Conservation (phyloP, 2,888 invertebrate species). For the Pterobdella sp. region DNA sequence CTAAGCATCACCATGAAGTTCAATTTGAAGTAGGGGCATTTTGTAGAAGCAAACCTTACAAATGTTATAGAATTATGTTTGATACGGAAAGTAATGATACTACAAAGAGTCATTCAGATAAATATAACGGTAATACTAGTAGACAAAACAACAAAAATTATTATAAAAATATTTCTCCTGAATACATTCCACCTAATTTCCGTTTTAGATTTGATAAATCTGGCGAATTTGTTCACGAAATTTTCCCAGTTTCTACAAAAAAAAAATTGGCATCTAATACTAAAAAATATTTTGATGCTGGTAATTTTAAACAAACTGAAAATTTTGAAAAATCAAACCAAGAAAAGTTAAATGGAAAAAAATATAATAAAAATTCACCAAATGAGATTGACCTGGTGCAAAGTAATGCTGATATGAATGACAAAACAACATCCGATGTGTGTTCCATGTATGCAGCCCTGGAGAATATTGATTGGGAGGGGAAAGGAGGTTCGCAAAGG, state of each 20-base stretch:
- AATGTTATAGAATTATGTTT: background rate
- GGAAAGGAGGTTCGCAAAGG: too few relatives aligned
- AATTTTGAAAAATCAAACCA: too few relatives aligned
- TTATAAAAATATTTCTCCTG: background rate
- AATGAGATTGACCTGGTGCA: too few relatives aligned
- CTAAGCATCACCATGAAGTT: background rate
- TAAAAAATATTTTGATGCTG: too few relatives aligned
- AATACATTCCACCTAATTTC: background rate
- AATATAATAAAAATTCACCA: too few relatives aligned
- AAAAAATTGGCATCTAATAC: too few relatives aligned
- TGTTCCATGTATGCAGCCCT: too few relatives aligned
- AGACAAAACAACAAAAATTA: background rate
- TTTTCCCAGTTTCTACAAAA: background rate
- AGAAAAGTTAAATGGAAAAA: too few relatives aligned
- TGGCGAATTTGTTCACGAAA: background rate
- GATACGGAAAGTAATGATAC: background rate
- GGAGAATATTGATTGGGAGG: too few relatives aligned
- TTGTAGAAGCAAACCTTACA: background rate
- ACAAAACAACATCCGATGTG: too few relatives aligned
- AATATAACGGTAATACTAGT: background rate
- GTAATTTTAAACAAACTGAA: too few relatives aligned
- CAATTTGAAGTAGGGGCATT: background rate
- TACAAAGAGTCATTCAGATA: background rate
- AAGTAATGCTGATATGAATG: too few relatives aligned
- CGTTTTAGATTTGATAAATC: conserved; percentile 7